Base-by-base conservation (phyloP, 1,140 invertebrate genomes). In the Ditylenchus dipsaci region DNA sequence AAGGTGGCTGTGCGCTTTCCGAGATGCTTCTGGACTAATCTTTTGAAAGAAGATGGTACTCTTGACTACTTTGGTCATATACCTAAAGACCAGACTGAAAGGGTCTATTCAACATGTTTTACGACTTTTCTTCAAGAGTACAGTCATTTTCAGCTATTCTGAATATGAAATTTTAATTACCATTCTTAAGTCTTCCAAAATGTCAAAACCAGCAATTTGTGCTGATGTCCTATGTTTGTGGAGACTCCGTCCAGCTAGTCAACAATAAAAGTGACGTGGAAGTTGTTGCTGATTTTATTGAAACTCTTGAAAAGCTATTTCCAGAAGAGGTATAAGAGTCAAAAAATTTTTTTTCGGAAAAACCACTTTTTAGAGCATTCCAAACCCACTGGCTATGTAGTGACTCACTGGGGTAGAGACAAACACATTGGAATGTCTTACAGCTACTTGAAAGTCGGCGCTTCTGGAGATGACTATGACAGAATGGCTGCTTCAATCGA, bases 91-190 rank as follows among this genome's bases (percentile, higher is more conserved):
- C 71, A 75, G 17, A 63, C 68, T 0, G 62, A 77, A 17, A 66
- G 83, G 84, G 84, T 19, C 72, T 84, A 9, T 86, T 86, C 74
- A 83, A 81, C 71, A 80, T 85, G 9, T 86, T 85, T 68, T 85
- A 85, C 76, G 85, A 86, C 74, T 76, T 86, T 38, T 82, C 83
- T 21, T 71, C 67, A 26, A 59, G 71, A 47, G 76, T 83, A 63
- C 21, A 64, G 11, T 66, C 42, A 15, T 3, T 17, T 71, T 62
- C 42, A 17, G 15, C 7, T 72, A n/a, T 66, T n/a, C 23, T 19
- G 49, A 21, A 9, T 13, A 0, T 11, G 26, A 57, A 63, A 63
- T 74, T 71, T 73, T 33, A 42, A 21, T n/a, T 47, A 45, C 19
- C 3, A 11, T 38, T 1, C 65, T 72, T 65, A 7, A 67, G 61